Base-by-base conservation (phyloP, 2,888 invertebrate species). In the Drosophila falleni region DNA sequence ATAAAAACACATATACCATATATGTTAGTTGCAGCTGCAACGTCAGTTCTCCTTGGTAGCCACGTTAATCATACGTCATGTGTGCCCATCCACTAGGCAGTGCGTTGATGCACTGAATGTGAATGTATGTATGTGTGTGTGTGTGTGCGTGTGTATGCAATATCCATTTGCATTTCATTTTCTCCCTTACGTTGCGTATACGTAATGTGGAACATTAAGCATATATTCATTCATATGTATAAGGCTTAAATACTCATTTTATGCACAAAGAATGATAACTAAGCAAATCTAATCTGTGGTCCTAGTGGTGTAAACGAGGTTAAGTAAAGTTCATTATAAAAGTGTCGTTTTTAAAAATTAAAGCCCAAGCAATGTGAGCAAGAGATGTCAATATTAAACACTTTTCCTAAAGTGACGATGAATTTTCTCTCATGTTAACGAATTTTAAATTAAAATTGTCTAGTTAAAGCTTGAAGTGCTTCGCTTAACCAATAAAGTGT, bases 41-140 rank as follows among this genome's bases (percentile, higher is more conserved):
- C 39, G 41, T 49, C 60, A 33, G 41, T 26, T 49, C 29, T 61
- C 42, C 39, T 58, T 61, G 47, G 23, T 58, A 49, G 42, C 19
- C 29, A 55, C 63, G 74, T 78, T 76, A 78, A 65, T 78, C 78
- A 73, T 67, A 56, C 60, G 69, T 50, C 60, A 54, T 60, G 75
- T 56, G 53, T 44, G 68, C 46, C 69, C 74, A 56, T 29, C 42
- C 46, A 51, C 56, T 26, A 19, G 6, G n/a, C 31, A 42, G 19
- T 9, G 54, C 5, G 39, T 53, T 13, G n/a, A 23, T 23, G 19
- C 19, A 19, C 1, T 1, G 19, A 2, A 19, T 19, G 19, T 19
- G 23, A 23, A 23, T 23, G 3, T 1, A 23, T 23, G 23, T 23
- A 2, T 2, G 23, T 23, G 23, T 26, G 37, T 19, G 13, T 53